A percentile compares a stretch with the other conserved stretches of the same genome.
Evolutionary conservation across 2,888 invertebrate genomes (phyloP).

Genomic region (Chloromyia formosa): DNA sequence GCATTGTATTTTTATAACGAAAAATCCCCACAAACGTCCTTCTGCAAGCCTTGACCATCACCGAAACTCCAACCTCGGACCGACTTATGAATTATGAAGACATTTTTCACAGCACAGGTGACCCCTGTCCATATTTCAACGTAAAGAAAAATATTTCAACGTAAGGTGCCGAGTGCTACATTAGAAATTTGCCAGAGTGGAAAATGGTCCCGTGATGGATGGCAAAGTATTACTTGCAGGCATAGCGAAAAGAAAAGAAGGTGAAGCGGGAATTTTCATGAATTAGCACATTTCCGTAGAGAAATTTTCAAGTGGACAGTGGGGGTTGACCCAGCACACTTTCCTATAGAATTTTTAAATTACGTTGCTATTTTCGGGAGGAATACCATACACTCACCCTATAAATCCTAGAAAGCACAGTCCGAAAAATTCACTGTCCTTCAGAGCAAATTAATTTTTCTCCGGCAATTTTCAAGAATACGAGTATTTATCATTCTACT

Average conservation of each 20-base stretch:
- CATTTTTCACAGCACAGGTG: slow-evolving; percentile 33
- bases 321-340: neutral
- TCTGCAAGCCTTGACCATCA: no score
- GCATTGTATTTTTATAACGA: no score
- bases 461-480: no score
- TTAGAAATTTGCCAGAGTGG: neutral
- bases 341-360: no score
- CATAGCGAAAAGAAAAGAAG: neutral
- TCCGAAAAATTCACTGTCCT: no score
- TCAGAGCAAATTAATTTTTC: no score
- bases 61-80: no score
- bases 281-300: neutral
- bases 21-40: no score
- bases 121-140: slow-evolving; percentile 1
- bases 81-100: slow-evolving; percentile 27
- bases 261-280: neutral
- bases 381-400: no score
- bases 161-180: neutral
- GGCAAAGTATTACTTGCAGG: slow-evolving; percentile 17
- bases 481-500: no score
- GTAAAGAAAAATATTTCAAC: slow-evolving; percentile 30
- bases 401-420: no score
- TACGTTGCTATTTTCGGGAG: no score
- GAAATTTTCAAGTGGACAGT: neutral
- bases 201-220: slow-evolving; percentile 20